These are phyloP conservation scores for Cryptomyrus ogoouensis DNA, from an alignment of 2,113 vertebrate genomes.

Conservation along the genomic window DNA sequence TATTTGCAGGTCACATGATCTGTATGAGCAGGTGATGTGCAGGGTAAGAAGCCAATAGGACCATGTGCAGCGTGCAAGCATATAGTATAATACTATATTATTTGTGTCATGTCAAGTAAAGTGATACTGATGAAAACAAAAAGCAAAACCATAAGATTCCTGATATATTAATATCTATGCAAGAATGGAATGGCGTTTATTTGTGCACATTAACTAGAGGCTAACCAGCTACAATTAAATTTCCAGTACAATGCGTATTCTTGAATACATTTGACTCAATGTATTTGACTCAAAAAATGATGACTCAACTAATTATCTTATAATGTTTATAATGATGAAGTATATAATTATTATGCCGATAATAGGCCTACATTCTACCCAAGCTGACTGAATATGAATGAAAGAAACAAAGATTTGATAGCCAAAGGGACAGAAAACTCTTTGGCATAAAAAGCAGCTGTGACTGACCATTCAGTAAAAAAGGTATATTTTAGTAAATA, in stretches of 20 bases:
- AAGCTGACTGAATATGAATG: neutral
- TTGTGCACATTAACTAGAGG: neutral
- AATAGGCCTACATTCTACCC: neutral
- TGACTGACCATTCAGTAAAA: neutral
- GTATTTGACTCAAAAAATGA: neutral
- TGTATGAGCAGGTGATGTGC: neutral
- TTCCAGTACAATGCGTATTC: neutral
- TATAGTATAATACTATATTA: neutral
- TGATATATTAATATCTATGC: neutral
- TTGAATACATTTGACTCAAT: neutral
- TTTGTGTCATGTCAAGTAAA: no score
- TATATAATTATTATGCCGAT: neutral
- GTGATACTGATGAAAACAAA: neutral
- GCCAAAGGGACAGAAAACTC: neutral
- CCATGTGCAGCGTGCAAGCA: neutral
- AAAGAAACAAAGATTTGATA: neutral
- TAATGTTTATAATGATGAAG: neutral
- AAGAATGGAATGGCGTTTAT: neutral
- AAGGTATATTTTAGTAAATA: neutral
- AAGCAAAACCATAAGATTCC: neutral
- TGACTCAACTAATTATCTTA: neutral
- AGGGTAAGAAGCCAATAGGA: neutral
- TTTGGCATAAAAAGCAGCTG: neutral
- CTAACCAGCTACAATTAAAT: neutral
- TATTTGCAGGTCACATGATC: neutral